Evolutionary conservation across 1,140 invertebrate genomes (phyloP).

Genomic region (Pinna nobilis): DNA sequence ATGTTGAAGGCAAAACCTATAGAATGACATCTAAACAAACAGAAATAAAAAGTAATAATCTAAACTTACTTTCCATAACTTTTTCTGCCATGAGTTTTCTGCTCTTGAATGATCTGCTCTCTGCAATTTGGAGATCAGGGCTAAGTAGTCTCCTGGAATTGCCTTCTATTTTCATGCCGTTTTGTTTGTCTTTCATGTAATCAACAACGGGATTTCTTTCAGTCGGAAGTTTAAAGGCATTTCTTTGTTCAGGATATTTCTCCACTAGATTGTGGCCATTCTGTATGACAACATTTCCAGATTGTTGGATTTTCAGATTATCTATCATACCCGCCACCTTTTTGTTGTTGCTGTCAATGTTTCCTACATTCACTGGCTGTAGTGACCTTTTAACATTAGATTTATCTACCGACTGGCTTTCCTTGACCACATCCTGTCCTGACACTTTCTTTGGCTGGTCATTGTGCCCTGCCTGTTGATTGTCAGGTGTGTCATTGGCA

Average conservation of each 20-base stretch:
- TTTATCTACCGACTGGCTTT: no score
- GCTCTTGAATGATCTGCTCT: neutral
- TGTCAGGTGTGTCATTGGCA: neutral
- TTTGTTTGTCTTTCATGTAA: slow-evolving; percentile 12
- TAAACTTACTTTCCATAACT: slow-evolving; percentile 56
- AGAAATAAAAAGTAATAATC: neutral
- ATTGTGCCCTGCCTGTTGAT: neutral
- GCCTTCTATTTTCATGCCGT: no score
- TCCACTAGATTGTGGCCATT: slow-evolving; percentile 21
- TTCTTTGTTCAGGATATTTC: slow-evolving; percentile 7
- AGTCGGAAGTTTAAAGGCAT: neutral
- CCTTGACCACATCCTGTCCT: no score
- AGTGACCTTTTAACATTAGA: neutral
- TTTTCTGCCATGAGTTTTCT: slow-evolving; percentile 59
- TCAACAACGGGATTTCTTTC: neutral
- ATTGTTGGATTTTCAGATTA: neutral
- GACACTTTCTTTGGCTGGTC: no score
- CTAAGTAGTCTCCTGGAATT: no score
- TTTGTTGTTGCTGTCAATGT: no score
- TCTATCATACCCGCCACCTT: no score
- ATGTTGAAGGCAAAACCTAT: no score
- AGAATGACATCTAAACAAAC: no score
- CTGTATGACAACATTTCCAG: slow-evolving; percentile 30
- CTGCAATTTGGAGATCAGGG: no score
- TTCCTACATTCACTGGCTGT: no score